Conservation (phyloP, 1,140 invertebrate genomes). For the Heliothis virescens region DNA sequence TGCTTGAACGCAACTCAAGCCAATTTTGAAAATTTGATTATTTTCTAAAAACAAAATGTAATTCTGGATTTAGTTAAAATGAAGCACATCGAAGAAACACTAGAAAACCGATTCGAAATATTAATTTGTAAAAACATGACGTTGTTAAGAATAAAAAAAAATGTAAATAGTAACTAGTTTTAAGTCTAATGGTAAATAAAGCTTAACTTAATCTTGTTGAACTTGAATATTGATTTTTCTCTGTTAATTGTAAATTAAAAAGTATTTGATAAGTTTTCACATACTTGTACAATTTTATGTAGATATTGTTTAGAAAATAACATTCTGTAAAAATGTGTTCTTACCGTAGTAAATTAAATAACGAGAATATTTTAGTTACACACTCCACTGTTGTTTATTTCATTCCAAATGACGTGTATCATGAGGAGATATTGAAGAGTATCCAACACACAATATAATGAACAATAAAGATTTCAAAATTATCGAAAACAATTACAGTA, state of each 20-base stretch:
- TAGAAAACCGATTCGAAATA: slow-evolving; percentile 61
- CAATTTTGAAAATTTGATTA: too few species aligned
- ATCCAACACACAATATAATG: not conserved
- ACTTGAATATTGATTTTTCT: slow-evolving; percentile 80
- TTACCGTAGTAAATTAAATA: slow-evolving; percentile 86
- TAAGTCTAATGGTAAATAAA: slow-evolving; percentile 74
- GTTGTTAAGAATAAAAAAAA: slow-evolving; percentile 60
- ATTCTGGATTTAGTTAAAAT: not conserved
- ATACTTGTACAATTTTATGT: slow-evolving; percentile 84
- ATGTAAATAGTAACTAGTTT: slow-evolving; percentile 79
- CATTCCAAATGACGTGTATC: slow-evolving; percentile 14
- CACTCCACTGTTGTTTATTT: slow-evolving; percentile 74
- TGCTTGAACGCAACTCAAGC: too few species aligned
- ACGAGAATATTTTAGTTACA: slow-evolving; percentile 86
- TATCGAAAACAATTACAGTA: not conserved
- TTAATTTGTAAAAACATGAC: slow-evolving; percentile 69
- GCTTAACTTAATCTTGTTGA: slow-evolving; percentile 84
- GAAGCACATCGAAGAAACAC: slow-evolving; percentile 38
- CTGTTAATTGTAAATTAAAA: slow-evolving; percentile 84
- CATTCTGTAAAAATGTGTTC: slow-evolving; percentile 86
- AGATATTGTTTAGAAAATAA: slow-evolving; percentile 83
- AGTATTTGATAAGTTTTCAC: slow-evolving; percentile 81
- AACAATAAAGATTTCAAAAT: not conserved
- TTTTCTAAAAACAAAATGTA: too few species aligned
- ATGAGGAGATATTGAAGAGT: not conserved